Percentiles rank a stretch among this genome's conserved stretches.
phyloP scores from a whole-genome alignment of 2,113 vertebrate genomes.

The Chelonoidis abingdonii region DNA sequence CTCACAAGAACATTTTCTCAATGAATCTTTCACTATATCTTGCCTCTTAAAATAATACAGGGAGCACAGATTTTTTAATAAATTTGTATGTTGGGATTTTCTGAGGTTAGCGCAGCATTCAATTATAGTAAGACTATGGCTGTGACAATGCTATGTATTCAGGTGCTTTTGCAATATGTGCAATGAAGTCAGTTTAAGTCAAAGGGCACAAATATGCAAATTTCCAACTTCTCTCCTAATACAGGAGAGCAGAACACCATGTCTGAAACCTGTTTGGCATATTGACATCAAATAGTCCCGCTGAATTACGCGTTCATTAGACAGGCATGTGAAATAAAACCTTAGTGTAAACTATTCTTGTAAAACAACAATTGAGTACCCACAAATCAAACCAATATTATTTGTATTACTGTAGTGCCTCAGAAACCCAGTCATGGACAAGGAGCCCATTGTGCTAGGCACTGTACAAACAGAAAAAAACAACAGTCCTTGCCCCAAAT shows the following conservation, averaged over 20 bases:
- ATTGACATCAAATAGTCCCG: neutral
- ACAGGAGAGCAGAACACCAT: neutral
- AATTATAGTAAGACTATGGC: neutral
- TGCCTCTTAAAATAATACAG: neutral
- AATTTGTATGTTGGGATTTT: neutral
- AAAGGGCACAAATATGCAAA: neutral
- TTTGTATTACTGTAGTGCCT: neutral
- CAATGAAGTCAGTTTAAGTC: neutral
- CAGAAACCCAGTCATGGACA: neutral
- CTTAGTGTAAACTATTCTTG: neutral
- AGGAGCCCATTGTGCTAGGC: neutral
- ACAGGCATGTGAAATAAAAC: neutral
- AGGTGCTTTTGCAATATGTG: neutral
- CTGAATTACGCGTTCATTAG: neutral
- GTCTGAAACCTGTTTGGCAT: neutral
- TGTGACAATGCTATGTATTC: neutral
- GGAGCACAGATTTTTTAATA: neutral
- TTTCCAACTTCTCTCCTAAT: neutral
- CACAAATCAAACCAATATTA: neutral
- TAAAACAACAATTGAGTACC: neutral
- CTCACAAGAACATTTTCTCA: neutral
- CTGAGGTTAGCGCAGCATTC: neutral
- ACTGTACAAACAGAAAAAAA: neutral
- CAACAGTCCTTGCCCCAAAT: neutral
- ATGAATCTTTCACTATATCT: neutral